A percentile compares a stretch with the other conserved stretches of the same genome.
These are phyloP conservation scores for Drosophila pseudotakahashii DNA, from an alignment of 2,888 invertebrate genomes.

Conservation along the genomic window DNA sequence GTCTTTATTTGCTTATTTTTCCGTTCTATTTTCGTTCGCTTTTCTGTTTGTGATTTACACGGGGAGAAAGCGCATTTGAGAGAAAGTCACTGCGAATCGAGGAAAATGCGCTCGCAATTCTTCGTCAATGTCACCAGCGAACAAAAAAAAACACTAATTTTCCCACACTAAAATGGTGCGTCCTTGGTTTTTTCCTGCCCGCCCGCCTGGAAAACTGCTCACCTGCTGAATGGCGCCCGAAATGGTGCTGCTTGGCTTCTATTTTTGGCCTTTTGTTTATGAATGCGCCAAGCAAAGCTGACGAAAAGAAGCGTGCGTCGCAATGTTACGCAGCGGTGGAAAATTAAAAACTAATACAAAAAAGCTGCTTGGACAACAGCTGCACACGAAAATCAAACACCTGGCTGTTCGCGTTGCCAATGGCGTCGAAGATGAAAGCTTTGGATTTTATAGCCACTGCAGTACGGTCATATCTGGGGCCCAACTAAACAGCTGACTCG, in stretches of 20 bases:
- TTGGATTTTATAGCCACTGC: neutral
- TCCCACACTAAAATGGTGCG: conserved; percentile 34
- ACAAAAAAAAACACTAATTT: conserved; percentile 8
- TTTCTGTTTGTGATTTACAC: conserved; percentile 15
- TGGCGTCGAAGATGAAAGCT: neutral
- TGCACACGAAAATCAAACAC: conserved; percentile 39
- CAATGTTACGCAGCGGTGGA: conserved; percentile 57
- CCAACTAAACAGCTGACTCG: neutral
- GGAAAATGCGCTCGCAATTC: conserved; percentile 36
- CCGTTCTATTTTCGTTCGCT: conserved; percentile 54
- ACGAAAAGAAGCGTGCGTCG: conserved; percentile 20
- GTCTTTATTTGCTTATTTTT: conserved; percentile 56
- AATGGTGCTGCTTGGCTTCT: conserved; percentile 51
- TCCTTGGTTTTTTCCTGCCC: conserved; percentile 57
- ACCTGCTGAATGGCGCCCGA: conserved; percentile 60
- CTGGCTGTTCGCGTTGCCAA: conserved; percentile 39
- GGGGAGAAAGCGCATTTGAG: conserved; percentile 71
- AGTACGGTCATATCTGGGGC: neutral
- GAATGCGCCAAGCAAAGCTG: conserved; percentile 35
- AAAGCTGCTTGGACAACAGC: conserved; percentile 52
- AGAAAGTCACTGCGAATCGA: conserved; percentile 60
- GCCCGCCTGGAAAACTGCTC: conserved; percentile 50
- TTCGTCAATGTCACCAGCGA: conserved; percentile 41
- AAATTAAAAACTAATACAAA: conserved; percentile 66
- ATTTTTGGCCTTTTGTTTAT: conserved; percentile 78